Evolutionary conservation across 2,113 vertebrate genomes (phyloP).

Genomic region (Corapipo altera): DNA sequence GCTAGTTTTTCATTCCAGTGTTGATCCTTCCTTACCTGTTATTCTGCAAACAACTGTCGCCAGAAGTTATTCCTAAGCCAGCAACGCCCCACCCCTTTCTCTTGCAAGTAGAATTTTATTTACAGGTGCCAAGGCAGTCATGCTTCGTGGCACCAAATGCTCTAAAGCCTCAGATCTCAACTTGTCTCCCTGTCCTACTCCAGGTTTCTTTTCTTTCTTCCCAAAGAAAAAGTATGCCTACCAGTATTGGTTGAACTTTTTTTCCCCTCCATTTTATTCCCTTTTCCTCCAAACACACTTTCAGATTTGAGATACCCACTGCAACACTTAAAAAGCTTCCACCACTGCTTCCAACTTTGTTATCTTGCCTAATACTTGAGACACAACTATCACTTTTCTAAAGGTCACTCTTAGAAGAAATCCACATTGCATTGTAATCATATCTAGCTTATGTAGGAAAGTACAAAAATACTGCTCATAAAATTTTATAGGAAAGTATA

Average conservation of each 20-base stretch:
- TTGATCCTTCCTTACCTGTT: rapidly evolving
- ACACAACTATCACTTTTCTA: neutral
- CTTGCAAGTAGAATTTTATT: neutral
- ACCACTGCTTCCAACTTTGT: neutral
- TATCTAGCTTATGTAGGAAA: neutral
- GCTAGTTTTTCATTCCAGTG: neutral
- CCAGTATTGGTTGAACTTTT: neutral
- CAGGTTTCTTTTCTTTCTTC: neutral
- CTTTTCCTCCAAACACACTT: neutral
- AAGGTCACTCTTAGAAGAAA: neutral
- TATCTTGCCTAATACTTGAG: neutral
- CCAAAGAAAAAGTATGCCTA: neutral
- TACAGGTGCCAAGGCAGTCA: neutral
- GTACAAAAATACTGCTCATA: neutral
- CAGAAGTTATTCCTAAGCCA: neutral
- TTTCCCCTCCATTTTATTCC: neutral
- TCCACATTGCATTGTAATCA: neutral
- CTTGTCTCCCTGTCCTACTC: neutral
- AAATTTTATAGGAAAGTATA: neutral
- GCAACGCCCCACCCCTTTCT: neutral
- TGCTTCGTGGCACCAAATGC: neutral
- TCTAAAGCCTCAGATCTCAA: neutral
- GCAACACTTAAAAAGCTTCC: neutral
- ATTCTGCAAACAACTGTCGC: neutral
- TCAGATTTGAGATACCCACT: neutral